Percentiles rank a stretch among this genome's conserved stretches.
These are phyloP conservation scores for Eublepharis macularius DNA, from an alignment of 2,113 vertebrate species.

Conservation along the genomic window DNA sequence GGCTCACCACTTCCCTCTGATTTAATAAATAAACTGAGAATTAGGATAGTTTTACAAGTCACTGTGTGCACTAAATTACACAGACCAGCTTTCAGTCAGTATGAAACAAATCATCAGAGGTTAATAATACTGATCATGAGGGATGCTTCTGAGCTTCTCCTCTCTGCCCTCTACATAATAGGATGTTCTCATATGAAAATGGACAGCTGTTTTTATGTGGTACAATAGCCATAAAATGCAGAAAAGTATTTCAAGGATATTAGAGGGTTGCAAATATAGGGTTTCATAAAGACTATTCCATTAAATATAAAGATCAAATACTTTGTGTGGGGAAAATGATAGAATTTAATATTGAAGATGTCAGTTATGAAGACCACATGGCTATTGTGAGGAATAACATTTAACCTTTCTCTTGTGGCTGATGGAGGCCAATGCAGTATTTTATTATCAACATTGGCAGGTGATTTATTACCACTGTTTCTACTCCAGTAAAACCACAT, in stretches of 20 bases:
- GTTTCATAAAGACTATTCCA: constrained; percentile 60
- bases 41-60: constrained; percentile 10
- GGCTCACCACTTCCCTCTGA: neutral
- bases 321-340: constrained; percentile 73
- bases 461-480: constrained; percentile 84
- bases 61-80: neutral
- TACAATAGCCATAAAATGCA: constrained; percentile 61
- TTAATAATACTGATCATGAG: constrained; percentile 25
- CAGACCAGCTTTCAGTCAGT: neutral
- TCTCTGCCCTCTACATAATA: constrained; percentile 25
- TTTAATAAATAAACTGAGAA: constrained; percentile 34
- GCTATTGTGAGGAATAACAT: constrained; percentile 79
- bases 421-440: constrained; percentile 76
- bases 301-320: constrained; percentile 69
- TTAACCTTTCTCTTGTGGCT: constrained; percentile 80
- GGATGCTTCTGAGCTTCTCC: constrained; percentile 39
- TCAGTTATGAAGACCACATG: constrained; percentile 78
- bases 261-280: constrained; percentile 43
- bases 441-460: constrained; percentile 83
- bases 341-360: constrained; percentile 75
- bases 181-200: constrained; percentile 34
- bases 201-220: constrained; percentile 40
- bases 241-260: constrained; percentile 60
- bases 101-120: constrained; percentile 39
- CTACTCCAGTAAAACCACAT: constrained; percentile 83